Percentiles rank a stretch among this genome's conserved stretches.
Evolutionary conservation across 2,888 invertebrate genomes (phyloP).

Genomic region (Creontiades dilutus): DNA sequence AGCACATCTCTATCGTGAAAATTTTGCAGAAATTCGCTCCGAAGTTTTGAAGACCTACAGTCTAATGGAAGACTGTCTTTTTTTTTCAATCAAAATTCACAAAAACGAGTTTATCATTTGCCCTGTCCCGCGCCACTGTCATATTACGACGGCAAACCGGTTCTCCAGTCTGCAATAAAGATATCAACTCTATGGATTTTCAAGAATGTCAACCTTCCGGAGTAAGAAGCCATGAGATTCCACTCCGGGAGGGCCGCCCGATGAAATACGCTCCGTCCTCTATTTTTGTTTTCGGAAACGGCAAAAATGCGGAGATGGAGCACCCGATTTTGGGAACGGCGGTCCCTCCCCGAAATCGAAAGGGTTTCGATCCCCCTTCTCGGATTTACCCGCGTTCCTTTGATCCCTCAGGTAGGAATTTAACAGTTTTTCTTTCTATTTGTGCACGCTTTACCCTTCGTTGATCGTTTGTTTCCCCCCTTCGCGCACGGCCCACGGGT

Average conservation of each 20-base stretch:
- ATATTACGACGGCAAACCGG: constrained; percentile 44
- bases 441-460: constrained; percentile 1
- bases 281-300: constrained; percentile 44
- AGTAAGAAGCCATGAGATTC: constrained; percentile 40
- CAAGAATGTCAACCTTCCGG: constrained; percentile 60
- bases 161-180: constrained; percentile 57
- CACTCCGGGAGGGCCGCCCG: constrained; percentile 16
- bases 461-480: background rate
- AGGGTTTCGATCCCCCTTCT: background rate
- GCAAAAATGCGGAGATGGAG: constrained; percentile 57
- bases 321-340: constrained; percentile 47
- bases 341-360: background rate
- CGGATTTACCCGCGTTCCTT: constrained; percentile 20
- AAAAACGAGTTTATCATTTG: constrained; percentile 2
- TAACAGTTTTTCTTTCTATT: constrained; percentile 65
- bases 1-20: no score
- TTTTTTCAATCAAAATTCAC: no score
- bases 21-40: no score
- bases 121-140: background rate
- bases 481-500: background rate
- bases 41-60: no score
- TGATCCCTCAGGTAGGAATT: constrained; percentile 63
- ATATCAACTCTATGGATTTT: constrained; percentile 68
- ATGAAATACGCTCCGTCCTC: constrained; percentile 43
- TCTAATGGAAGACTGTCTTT: no score